phyloP scores from a whole-genome alignment of 2,888 invertebrate genomes.

The Trissolcus brochymenae region DNA sequence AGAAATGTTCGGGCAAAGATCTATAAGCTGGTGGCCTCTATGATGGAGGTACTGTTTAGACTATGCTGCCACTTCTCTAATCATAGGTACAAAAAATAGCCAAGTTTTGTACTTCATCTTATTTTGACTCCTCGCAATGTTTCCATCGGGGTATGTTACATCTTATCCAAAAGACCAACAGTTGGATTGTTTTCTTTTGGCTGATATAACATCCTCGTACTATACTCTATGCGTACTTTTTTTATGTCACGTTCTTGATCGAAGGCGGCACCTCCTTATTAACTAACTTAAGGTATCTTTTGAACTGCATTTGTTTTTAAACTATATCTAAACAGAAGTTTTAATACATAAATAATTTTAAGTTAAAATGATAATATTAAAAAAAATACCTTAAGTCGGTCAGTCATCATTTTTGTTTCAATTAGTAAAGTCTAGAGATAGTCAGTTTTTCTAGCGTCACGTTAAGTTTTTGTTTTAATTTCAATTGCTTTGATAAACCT shows the following conservation, averaged over 20 bases:
- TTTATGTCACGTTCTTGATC: not conserved
- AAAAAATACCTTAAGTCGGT: too few relatives aligned
- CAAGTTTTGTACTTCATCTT: constrained; percentile 65
- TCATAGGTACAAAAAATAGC: constrained; percentile 80
- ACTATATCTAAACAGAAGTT: too few relatives aligned
- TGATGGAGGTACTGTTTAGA: constrained; percentile 84
- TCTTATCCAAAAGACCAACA: not conserved
- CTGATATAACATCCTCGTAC: not conserved
- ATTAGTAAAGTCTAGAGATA: too few relatives aligned
- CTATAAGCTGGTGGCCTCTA: constrained; percentile 83
- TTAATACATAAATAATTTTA: too few relatives aligned
- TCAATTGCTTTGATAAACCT: too few relatives aligned
- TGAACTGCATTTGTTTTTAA: too few relatives aligned
- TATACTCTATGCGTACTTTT: not conserved
- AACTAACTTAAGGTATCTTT: not conserved
- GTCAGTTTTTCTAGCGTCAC: too few relatives aligned
- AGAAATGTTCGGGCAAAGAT: constrained; percentile 83
- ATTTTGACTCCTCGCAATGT: constrained; percentile 11
- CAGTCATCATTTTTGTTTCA: too few relatives aligned
- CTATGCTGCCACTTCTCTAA: constrained; percentile 83
- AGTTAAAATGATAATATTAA: too few relatives aligned
- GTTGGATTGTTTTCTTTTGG: not conserved
- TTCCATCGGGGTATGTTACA: not conserved
- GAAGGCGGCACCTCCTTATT: not conserved
- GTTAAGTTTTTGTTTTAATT: too few relatives aligned